These are phyloP conservation scores for Helarctos malayanus DNA, from an alignment of 2,797 vertebrate species.

Conservation along the genomic window DNA sequence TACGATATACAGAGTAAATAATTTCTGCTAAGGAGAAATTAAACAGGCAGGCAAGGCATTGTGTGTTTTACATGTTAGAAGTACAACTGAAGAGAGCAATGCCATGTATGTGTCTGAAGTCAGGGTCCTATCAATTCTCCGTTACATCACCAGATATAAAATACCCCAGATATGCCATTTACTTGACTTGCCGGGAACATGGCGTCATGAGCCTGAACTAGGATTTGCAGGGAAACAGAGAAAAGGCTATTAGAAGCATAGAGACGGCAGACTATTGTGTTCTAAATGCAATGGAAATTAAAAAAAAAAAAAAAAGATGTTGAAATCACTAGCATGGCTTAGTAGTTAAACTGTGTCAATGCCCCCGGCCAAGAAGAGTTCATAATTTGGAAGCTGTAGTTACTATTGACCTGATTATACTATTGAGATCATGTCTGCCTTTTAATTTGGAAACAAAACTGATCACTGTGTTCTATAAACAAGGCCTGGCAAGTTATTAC, in stretches of 20 bases:
- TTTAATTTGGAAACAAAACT: slow-evolving; percentile 86
- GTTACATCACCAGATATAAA: slow-evolving; percentile 77
- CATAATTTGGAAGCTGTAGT: slow-evolving; percentile 83
- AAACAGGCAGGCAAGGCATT: slow-evolving; percentile 74
- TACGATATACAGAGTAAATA: slow-evolving; percentile 85
- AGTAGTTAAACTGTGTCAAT: slow-evolving; percentile 85
- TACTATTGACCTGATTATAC: slow-evolving; percentile 86
- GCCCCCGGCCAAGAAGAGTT: slow-evolving; percentile 78
- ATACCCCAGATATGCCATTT: slow-evolving; percentile 72
- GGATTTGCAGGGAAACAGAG: slow-evolving; percentile 57
- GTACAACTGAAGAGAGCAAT: slow-evolving; percentile 64
- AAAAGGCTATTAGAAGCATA: slow-evolving; percentile 66
- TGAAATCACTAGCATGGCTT: slow-evolving; percentile 81
- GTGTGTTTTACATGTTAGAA: slow-evolving; percentile 69
- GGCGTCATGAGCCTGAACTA: slow-evolving; percentile 72
- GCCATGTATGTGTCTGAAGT: slow-evolving; percentile 74
- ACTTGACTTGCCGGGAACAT: slow-evolving; percentile 72
- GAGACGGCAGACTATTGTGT: slow-evolving; percentile 64
- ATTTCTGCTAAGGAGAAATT: slow-evolving; percentile 83
- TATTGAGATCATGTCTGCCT: slow-evolving; percentile 82
- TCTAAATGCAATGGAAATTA: slow-evolving; percentile 74
- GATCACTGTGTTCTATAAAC: slow-evolving; percentile 78
- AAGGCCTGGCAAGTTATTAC: slow-evolving; percentile 76
- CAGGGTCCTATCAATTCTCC: slow-evolving; percentile 75
- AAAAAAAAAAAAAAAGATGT: slow-evolving; percentile 67